Evolutionary conservation across 1,140 invertebrate species (phyloP), one percentile per base, ranked within the genome.

Genomic region (Gonioctena quinquepunctata): DNA sequence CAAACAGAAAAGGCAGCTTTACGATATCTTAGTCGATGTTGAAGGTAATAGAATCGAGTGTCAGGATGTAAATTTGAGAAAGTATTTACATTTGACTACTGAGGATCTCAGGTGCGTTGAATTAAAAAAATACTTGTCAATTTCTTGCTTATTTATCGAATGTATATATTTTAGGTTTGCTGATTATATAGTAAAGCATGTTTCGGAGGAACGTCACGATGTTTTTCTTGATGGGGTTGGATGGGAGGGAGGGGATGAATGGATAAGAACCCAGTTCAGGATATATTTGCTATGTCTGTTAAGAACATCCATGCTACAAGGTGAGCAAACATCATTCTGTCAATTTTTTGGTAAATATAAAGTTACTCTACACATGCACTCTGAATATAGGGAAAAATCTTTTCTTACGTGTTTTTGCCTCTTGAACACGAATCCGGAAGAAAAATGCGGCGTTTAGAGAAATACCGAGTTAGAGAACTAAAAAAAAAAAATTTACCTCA

Each of bases 231-330:
- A 93, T 79, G 91, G 91, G 0, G 91, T 94, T 56, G 92, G 90
- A 27, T 96, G 93, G 92, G 94, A 96, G 85, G 96, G 96, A 16
- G 93, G 94, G 23, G 95, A 97, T 80, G 93, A 96, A 76, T 99
- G 97, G 98, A 92, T 99, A 48, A 86, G 97, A 73, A 91, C 95
- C 42, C 97, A 99, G 82, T 99, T 99, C 84, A 91, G 92, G 74
- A 90, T 93, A 56, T 99, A 99, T 83, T 87, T 98, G 48, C 86
- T 97, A 67, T 94, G 94, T 74, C 85, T 99, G 27, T 80, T 99
- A 65, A 88, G 93, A 70, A 95, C 94, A 18, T 92, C 93, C 18
- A 84, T 94, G 60, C 86, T 93, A 67, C 89, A 90, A 82, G 93
- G 92, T 93, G 33, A 13, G 33, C 33, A 42, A n/a, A n/a, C n/a